These are phyloP conservation scores for Harpagifer antarcticus DNA, from an alignment of 2,797 vertebrate genomes.

Conservation along the genomic window DNA sequence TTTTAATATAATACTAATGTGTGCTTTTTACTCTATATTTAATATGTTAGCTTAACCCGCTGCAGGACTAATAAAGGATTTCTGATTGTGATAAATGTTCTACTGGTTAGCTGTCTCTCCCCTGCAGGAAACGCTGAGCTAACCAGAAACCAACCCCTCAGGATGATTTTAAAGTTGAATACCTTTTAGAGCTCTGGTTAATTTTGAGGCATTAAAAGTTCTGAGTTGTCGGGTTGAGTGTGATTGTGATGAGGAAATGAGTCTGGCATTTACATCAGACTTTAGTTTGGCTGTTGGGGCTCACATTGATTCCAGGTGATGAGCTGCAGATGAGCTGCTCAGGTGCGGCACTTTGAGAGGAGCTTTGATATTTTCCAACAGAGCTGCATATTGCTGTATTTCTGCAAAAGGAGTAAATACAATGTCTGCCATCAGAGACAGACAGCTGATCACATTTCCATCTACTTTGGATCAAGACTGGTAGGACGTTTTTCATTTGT, in stretches of 20 bases:
- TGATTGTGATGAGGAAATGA: constrained; percentile 37
- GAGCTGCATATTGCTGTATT: constrained; percentile 23
- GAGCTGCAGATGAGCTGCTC: constrained; percentile 32
- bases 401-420: background rate
- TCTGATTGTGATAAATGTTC: no score
- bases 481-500: constrained; percentile 16
- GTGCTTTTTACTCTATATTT: no score
- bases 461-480: constrained; percentile 2
- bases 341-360: constrained; percentile 54
- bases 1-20: no score
- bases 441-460: constrained; percentile 11
- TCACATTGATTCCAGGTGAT: constrained; percentile 31
- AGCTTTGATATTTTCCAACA: constrained; percentile 23
- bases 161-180: constrained; percentile 31
- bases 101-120: no score
- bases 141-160: constrained; percentile 3
- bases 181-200: constrained; percentile 8
- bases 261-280: constrained; percentile 46
- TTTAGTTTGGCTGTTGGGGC: constrained; percentile 55
- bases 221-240: constrained; percentile 6
- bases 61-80: no score
- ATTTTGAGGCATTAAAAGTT: constrained; percentile 34
- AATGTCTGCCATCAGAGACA: constrained; percentile 2
- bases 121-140: constrained; percentile 4
- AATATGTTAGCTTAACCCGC: no score